These are phyloP conservation scores for Halesus radiatus DNA, from an alignment of 1,140 invertebrate genomes.

Conservation along the genomic window DNA sequence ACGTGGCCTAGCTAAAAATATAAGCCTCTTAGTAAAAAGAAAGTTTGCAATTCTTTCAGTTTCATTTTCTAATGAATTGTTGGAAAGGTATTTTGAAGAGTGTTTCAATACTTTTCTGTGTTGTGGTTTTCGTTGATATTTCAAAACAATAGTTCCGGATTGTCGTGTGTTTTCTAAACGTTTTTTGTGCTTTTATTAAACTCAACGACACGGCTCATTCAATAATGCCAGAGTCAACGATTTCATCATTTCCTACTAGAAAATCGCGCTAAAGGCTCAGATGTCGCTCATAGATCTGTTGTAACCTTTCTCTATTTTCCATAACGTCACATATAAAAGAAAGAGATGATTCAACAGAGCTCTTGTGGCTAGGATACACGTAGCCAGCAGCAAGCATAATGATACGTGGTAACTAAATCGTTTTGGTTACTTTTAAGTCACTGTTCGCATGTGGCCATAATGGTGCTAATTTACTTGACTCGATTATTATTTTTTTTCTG, in stretches of 20 bases:
- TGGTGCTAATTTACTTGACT: too few relatives aligned
- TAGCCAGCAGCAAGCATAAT: too few relatives aligned
- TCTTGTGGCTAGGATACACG: too few relatives aligned
- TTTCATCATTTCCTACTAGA: constrained; percentile 5
- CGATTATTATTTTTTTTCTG: too few relatives aligned
- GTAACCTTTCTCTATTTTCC: too few relatives aligned
- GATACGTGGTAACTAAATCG: too few relatives aligned
- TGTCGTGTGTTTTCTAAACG: constrained; percentile 10
- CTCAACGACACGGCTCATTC: neutral
- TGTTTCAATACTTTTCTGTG: neutral
- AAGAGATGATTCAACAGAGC: too few relatives aligned
- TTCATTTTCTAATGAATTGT: neutral
- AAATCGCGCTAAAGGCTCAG: too few relatives aligned
- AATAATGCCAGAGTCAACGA: neutral
- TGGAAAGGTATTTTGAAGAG: neutral
- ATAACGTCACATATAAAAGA: too few relatives aligned
- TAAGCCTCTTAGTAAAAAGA: neutral
- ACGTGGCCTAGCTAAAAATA: neutral
- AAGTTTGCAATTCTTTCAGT: neutral
- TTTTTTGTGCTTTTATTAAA: neutral
- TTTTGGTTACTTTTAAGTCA: too few relatives aligned
- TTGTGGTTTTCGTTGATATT: neutral
- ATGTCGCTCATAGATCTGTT: too few relatives aligned
- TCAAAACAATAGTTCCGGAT: constrained; percentile 21
- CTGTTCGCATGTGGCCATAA: too few relatives aligned